These are phyloP conservation scores for Dendrolimus punctatus DNA, from an alignment of 1,140 invertebrate species.

Conservation along the genomic window DNA sequence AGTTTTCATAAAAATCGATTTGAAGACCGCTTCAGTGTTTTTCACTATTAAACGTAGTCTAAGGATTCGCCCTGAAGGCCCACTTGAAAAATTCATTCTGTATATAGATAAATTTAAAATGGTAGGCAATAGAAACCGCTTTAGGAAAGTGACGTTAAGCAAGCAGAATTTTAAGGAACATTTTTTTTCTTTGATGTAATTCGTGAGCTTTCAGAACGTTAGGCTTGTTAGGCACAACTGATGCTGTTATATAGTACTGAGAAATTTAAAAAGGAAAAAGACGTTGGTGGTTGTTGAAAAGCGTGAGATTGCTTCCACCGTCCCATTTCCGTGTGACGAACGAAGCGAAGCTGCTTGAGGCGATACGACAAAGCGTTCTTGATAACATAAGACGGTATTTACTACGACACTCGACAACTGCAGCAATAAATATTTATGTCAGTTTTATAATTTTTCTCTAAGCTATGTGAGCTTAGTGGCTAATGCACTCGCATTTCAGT, in stretches of 20 bases:
- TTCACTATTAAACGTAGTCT: too few species aligned
- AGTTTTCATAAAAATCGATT: too few species aligned
- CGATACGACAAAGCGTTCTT: slow-evolving; percentile 13
- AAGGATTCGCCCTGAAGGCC: too few species aligned
- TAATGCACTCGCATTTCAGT: too few species aligned
- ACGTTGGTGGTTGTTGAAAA: slow-evolving; percentile 20
- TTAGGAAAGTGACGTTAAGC: too few species aligned
- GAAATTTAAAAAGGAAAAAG: slow-evolving; percentile 24
- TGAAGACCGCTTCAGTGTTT: too few species aligned
- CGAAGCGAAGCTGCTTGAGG: slow-evolving; percentile 14
- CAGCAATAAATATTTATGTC: not conserved
- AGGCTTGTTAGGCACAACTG: not conserved
- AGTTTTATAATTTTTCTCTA: not conserved
- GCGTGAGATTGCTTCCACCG: slow-evolving; percentile 23
- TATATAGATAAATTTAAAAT: too few species aligned
- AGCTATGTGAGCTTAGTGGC: too few species aligned
- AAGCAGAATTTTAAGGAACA: too few species aligned
- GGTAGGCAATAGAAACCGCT: too few species aligned
- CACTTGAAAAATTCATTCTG: too few species aligned
- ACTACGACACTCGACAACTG: not conserved
- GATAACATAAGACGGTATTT: slow-evolving; percentile 1
- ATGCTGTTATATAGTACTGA: slow-evolving; percentile 6
- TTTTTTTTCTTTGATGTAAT: too few species aligned
- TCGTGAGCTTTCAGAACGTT: not conserved
- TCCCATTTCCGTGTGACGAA: slow-evolving; percentile 22